Evolutionary conservation across 2,113 vertebrate species (phyloP), one percentile per base, ranked within the genome.

Genomic region (Progne subis): DNA sequence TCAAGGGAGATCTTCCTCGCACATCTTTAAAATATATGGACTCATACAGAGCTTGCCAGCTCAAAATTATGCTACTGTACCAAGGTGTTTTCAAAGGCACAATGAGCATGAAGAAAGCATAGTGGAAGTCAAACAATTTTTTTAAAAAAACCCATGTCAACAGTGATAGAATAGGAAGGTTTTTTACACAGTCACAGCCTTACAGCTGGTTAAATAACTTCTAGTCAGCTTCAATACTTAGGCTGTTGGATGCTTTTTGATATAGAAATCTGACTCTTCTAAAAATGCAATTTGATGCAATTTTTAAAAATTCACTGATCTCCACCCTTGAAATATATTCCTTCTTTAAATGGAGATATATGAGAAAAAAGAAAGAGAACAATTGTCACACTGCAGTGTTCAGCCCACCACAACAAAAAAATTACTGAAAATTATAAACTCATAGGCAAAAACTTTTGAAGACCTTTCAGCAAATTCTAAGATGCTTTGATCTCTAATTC

Each of bases 331-430:
- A 57, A 57, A 61, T 11, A 55, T 26, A 72, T 28, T 68, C 8
- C 16, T 86, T 37, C 37, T n/a, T 80, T 90, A 34, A 80, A 34
- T 32, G 13, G 18, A 29, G 20, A 32, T 83, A 90, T 25, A 90
- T 37, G 80, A 90, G 52, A 94, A 93, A 96, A 83, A 96, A 79
- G 82, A 96, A 55, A 94, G 86, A 29, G 74, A 85, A 81, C 61
- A 79, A 25, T 37, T 70, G 67, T 65, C 21, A 90, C 89, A 96
- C 60, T 89, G 90, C 43, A 68, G 14, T 14, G 25, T 69, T 77
- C 44, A 84, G 12, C 23, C 18, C 17, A 46, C 7, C 26, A n/a
- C 11, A 18, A 18, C 23, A 84, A 71, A 41, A 50, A 85, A 88
- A 55, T 75, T 83, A 75, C 32, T 61, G 50, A 92, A 96, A 95